These are phyloP conservation scores for Orientallactaga sibirica DNA, from an alignment of 2,797 vertebrate genomes.

Conservation along the genomic window DNA sequence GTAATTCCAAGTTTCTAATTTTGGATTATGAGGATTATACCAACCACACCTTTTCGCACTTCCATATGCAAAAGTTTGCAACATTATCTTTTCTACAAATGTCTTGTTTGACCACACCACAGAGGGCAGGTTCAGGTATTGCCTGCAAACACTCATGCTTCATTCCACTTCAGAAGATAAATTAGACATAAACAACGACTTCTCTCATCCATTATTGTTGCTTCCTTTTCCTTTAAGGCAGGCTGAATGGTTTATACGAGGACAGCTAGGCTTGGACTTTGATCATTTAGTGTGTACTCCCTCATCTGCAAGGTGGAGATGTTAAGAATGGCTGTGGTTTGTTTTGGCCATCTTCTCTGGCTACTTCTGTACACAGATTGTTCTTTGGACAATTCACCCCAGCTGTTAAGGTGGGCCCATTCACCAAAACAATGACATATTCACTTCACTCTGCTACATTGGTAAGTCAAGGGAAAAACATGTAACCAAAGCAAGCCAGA, in stretches of 20 bases:
- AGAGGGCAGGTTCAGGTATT: background rate
- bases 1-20: constrained; percentile 7
- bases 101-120: background rate
- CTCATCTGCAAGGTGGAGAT: background rate
- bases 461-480: background rate
- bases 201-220: background rate
- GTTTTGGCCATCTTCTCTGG: background rate
- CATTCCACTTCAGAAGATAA: constrained; percentile 6
- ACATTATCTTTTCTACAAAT: constrained; percentile 14
- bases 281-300: background rate
- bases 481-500: background rate
- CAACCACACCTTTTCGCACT: background rate
- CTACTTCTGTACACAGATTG: background rate
- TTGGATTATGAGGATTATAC: background rate
- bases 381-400: background rate
- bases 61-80: background rate
- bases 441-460: background rate
- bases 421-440: background rate
- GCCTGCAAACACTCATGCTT: background rate
- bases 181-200: constrained; percentile 12
- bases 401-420: background rate
- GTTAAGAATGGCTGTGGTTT: background rate
- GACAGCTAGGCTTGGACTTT: background rate
- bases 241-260: background rate
- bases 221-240: background rate